Conservation (phyloP, 2,797 vertebrate genomes). For the Acanthornis magna region DNA sequence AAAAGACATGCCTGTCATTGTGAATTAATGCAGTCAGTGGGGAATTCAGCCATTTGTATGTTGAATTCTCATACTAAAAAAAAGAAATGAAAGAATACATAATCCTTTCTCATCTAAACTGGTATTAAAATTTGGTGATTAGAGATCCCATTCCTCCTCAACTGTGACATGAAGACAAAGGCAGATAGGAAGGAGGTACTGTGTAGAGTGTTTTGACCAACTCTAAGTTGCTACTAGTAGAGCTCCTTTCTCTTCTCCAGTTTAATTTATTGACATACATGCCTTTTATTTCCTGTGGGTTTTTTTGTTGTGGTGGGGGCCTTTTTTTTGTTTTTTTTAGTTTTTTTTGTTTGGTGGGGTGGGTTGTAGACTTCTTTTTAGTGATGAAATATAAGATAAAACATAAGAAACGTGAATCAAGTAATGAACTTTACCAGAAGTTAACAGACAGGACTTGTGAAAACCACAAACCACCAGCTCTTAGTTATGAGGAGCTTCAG, state of each 20-base stretch:
- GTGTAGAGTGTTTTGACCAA: not conserved
- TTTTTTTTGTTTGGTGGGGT: accelerated
- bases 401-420: not conserved
- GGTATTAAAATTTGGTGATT: not conserved
- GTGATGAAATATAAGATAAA: not conserved
- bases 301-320: not conserved
- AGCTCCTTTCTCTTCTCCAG: not conserved
- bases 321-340: not conserved
- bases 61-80: not conserved
- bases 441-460: not conserved
- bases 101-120: not conserved
- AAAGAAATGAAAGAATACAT: not conserved
- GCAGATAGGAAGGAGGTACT: not conserved
- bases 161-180: not conserved
- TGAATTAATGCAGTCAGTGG: not conserved
- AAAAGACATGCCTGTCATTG: not conserved
- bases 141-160: not conserved
- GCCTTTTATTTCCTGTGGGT: accelerated
- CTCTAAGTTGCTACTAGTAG: not conserved
- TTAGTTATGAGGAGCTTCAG: not conserved
- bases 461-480: not conserved
- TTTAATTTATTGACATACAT: not conserved
- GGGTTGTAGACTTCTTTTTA: not conserved
- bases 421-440: not conserved
- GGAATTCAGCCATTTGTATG: not conserved